Evolutionary conservation across 1,140 invertebrate species (phyloP).

Genomic region (Drosophila mauritiana): DNA sequence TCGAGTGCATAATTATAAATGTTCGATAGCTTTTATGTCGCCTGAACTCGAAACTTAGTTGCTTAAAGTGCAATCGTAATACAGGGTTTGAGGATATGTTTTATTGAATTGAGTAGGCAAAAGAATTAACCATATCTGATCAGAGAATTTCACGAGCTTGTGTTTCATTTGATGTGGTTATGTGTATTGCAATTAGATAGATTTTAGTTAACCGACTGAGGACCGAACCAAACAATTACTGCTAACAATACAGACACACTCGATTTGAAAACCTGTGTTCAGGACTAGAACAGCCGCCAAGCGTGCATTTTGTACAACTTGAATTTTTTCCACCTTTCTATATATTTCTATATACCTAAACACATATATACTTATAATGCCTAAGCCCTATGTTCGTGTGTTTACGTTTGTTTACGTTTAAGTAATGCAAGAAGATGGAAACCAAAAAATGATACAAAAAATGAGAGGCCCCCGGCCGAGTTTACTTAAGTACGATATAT

Average conservation of each 20-base stretch:
- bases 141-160: slow-evolving; percentile 7
- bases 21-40: neutral
- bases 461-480: slow-evolving; percentile 56
- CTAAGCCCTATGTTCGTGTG: slow-evolving; percentile 71
- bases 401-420: slow-evolving; percentile 71
- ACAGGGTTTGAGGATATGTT: neutral
- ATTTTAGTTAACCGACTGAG: slow-evolving; percentile 21
- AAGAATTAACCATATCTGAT: slow-evolving; percentile 3
- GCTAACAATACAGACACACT: slow-evolving; percentile 26
- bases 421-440: slow-evolving; percentile 64
- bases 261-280: slow-evolving; percentile 47
- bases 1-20: neutral
- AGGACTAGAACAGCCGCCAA: slow-evolving; percentile 52
- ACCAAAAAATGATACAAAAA: slow-evolving; percentile 54
- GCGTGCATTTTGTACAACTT: slow-evolving; percentile 57
- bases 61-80: neutral
- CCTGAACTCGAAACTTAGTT: too few relatives aligned
- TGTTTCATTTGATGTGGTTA: neutral
- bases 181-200: neutral
- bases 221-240: slow-evolving; percentile 15
- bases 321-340: slow-evolving; percentile 55
- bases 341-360: slow-evolving; percentile 59
- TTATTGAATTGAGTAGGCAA: neutral
- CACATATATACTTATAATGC: slow-evolving; percentile 54
- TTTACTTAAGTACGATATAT: slow-evolving; percentile 63